Base-by-base conservation (phyloP, 1,140 invertebrate species). In the Mesaphorura yosii region DNA sequence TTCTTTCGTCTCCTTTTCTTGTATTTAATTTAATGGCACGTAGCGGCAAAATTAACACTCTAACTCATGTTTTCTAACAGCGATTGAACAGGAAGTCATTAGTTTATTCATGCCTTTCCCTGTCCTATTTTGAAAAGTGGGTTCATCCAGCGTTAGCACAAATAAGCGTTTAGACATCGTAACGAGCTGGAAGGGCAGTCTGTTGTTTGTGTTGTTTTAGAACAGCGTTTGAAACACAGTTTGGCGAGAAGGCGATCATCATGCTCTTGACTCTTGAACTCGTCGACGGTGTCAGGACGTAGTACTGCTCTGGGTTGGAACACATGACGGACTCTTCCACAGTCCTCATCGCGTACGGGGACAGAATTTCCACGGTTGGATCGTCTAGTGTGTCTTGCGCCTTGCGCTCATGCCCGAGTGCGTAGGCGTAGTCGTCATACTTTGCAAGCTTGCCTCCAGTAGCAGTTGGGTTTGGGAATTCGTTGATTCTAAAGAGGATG, bases 161-260 rank as follows among this genome's bases (percentile, higher is more conserved):
- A n/a, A n/a, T n/a, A n/a, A n/a, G n/a, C n/a, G n/a, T n/a, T n/a
- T n/a, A n/a, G n/a, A n/a, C n/a, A n/a, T n/a, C n/a, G n/a, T n/a
- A n/a, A n/a, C n/a, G n/a, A n/a, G n/a, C n/a, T n/a, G n/a, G n/a
- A n/a, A n/a, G n/a, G 6, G 6, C 40, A 19, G 6, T n/a, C 12
- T 22, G 19, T 7, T 41, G 44, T 44, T 61, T 57, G 38, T 61
- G 51, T 23, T 51, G 55, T 34, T 58, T 62, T 15, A 57, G 27
- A 6, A 62, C 47, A n/a, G 51, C 53, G 20, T 47, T 50, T 5
- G 60, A 56, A 7, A 62, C 53, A 23, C 56, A 62, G 23, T 29
- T 58, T 48, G 60, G 60, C 3, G 60, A 58, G 27, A 62, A 55
- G 5, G 60, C 57, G 45, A 58, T 55, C 50, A 62, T 55, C 60